A percentile compares a stretch with the other conserved stretches of the same genome.
Conservation (phyloP, 2,113 vertebrate genomes). For the Sigmodon hispidus region DNA sequence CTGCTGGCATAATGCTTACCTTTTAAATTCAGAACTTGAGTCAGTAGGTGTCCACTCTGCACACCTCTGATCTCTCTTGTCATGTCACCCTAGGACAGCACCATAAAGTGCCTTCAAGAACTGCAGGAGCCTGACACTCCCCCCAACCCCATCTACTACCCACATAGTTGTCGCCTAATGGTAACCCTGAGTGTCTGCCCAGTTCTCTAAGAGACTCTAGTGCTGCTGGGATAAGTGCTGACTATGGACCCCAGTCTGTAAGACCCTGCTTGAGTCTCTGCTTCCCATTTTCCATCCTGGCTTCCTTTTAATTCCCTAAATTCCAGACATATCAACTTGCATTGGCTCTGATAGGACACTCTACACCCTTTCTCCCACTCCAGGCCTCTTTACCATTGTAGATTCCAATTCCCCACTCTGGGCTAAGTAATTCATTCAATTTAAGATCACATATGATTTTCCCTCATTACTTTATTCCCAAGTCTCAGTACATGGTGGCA, state of each 20-base stretch:
- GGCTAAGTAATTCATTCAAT: neutral
- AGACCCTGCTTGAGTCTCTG: neutral
- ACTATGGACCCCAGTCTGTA: neutral
- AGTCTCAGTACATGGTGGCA: neutral
- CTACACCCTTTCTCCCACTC: neutral
- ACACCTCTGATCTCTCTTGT: neutral
- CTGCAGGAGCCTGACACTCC: neutral
- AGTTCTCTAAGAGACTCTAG: neutral
- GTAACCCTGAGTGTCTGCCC: too few relatives aligned
- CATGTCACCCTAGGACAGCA: neutral
- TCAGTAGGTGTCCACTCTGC: accelerated
- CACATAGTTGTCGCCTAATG: neutral
- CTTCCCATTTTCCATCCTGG: neutral
- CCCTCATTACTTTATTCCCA: neutral
- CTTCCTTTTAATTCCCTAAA: neutral
- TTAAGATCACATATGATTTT: conserved; percentile 1
- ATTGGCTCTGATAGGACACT: neutral
- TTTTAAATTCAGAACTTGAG: neutral
- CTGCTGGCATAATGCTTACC: neutral
- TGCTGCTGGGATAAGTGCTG: neutral
- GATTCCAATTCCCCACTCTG: neutral
- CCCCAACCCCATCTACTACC: neutral
- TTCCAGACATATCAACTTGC: neutral
- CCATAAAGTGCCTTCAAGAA: neutral
- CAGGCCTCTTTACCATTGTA: neutral